Base-by-base conservation (phyloP, 2,113 vertebrate species). In the Triplophysa siluroides region DNA sequence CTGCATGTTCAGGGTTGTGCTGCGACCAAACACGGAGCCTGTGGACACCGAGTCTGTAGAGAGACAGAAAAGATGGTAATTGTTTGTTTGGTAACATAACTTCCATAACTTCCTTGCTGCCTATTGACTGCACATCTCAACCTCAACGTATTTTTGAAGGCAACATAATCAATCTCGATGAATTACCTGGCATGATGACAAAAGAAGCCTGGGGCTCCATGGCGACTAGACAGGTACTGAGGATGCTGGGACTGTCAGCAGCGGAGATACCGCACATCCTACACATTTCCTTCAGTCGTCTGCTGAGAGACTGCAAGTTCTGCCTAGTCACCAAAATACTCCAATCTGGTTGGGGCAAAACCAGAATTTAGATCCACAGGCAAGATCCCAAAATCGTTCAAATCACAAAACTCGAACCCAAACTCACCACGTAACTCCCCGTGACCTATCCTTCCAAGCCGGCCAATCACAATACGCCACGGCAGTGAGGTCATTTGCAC, bases 381-480 rank as follows among this genome's bases (percentile, higher is more conserved):
- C 33, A 8, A 38, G 33, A 38, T 38, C 33, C 19, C 54, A 18
- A 52, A 52, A 52, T 52, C 14, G 14, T 58, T 21, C 7, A 58
- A 58, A 21, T 21, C 14, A 54, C 6, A 5, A 58, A 58, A 58
- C 19, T 58, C 8, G 2, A 21, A 58, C 1, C 50, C 13, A 73
- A 50, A 60, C 43, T 3, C 43, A 98, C 98, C 98, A 95, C 96
- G 98, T 78, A 99, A 87, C 90, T 99, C 98, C 88, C 98, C 97
- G 0, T 99, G 98, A 56, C 98, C 98, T 90, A 99, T 96, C 88
- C 97, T 95, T 84, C 98, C 98, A 23, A 99, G 90, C 19, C 98
- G 95, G n/a, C 98, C 98, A 88, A 99, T 97, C 77, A 99, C 98
- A 70, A 99, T 96, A 87, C 98, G 95, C 98, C 98, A 99, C 0